Percentiles rank a stretch among this genome's conserved stretches.
Evolutionary conservation across 2,797 vertebrate genomes (phyloP).

Genomic region (Pyrrhura leucotis): DNA sequence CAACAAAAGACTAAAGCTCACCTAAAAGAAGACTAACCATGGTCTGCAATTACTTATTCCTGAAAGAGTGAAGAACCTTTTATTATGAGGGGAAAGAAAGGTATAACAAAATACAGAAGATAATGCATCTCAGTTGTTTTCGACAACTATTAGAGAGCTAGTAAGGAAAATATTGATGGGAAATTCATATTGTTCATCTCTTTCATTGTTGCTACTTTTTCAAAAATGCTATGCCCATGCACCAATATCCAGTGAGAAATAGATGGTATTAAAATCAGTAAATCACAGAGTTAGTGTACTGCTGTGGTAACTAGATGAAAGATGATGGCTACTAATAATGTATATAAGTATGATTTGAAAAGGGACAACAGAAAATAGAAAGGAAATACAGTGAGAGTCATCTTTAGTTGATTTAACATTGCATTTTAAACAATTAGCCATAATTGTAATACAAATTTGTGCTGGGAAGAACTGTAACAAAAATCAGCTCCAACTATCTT

Average conservation of each 20-base stretch:
- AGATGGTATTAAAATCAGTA: slow-evolving; percentile 19
- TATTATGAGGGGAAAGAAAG: not conserved
- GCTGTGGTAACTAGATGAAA: slow-evolving; percentile 1
- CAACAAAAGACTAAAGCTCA: not conserved
- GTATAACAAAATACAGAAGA: not conserved
- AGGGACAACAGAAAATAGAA: not conserved
- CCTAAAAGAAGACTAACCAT: not conserved
- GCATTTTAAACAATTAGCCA: not conserved
- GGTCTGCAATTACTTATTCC: not conserved
- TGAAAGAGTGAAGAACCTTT: not conserved
- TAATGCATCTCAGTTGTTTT: not conserved
- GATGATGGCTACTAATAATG: not conserved
- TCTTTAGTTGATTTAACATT: not conserved
- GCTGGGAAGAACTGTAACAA: not conserved
- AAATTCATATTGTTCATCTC: not conserved
- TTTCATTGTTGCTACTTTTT: not conserved
- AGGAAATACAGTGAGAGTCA: not conserved
- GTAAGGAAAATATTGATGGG: not conserved
- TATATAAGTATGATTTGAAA: not conserved
- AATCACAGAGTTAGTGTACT: not conserved
- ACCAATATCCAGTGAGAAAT: not conserved
- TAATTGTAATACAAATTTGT: not conserved
- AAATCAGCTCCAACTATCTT: not conserved
- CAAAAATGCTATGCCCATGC: not conserved
- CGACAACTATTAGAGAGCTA: not conserved